Base-by-base conservation (phyloP, 1,140 invertebrate genomes). In the Zophobas morio region DNA sequence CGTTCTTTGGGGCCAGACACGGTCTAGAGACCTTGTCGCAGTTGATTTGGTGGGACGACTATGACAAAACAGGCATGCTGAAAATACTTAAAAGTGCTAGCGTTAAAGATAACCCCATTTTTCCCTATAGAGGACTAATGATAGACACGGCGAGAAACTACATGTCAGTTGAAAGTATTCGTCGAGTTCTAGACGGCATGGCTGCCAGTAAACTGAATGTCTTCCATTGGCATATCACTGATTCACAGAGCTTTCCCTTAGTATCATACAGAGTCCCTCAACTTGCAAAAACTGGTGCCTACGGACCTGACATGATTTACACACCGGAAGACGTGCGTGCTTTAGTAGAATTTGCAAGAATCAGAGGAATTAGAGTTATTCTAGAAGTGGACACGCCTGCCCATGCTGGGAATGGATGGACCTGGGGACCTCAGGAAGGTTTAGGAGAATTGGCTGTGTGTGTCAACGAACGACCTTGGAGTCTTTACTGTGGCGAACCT, bases 151-250 rank as follows among this genome's bases (percentile, higher is more conserved):
- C 93, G 0, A 87, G 94, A 39, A 94, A 95, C 86, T 96, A 90
- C 83, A 91, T 96, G 79, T 89, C 93, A 0, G 85, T 95, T 1
- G 83, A 87, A 0, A 88, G 91, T 42, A 90, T 96, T n/a, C 88
- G 92, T 78, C 88, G 92, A 20, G 93, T 93, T 0, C 88, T 96
- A 20, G 91, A 94, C 72, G 94, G 89, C 0, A 94, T 96, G 91
- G 91, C 92, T 1, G 89, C 93, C 8, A 90, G 90, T 74, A 96
- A 96, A 87, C 87, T 96, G 63, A 96, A 96, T 87, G 92, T 94
- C 4, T 92, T 96, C 72, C 95, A 96, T 85, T 96, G 94, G 94
- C 95, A 96, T 82, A 89, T 94, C 0, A 94, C 94, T 1, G 95
- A 96, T 83, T 92, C 92, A 0, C 95, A 96, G 81, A 95, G 94